phyloP scores from a whole-genome alignment of 2,888 invertebrate genomes.

The Polydrusus tereticollis region DNA sequence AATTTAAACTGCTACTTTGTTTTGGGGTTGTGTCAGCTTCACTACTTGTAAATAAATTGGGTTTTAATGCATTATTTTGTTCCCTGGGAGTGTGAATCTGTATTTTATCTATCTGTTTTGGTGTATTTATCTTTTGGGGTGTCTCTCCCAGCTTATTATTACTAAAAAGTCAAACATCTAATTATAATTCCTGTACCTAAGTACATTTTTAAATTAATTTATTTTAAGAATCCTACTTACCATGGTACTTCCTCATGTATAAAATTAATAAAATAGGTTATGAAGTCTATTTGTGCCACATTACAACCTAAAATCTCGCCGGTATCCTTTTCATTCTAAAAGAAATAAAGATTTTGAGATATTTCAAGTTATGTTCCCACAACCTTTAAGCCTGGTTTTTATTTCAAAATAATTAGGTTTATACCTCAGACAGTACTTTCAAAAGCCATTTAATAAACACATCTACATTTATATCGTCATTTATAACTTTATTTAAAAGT shows the following conservation, averaged over 20 bases:
- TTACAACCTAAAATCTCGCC: slow-evolving; percentile 45
- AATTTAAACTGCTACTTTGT: not conserved
- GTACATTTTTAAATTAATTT: too few relatives aligned
- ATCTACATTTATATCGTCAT: slow-evolving; percentile 65
- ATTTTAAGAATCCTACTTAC: too few relatives aligned
- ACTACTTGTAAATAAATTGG: slow-evolving; percentile 15
- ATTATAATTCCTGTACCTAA: too few relatives aligned
- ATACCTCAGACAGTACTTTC: slow-evolving; percentile 67
- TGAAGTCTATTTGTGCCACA: slow-evolving; percentile 60
- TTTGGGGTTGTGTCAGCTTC: not conserved
- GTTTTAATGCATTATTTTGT: not conserved
- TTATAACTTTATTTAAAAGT: slow-evolving; percentile 68
- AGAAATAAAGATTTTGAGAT: not conserved
- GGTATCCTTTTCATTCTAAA: slow-evolving; percentile 46
- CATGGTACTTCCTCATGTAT: slow-evolving; percentile 61
- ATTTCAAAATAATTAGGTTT: too few relatives aligned
- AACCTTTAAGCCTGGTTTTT: too few relatives aligned
- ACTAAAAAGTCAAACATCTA: slow-evolving; percentile 41
- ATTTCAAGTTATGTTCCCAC: slow-evolving; percentile 12
- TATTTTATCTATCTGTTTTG: slow-evolving; percentile 28
- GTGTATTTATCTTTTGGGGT: slow-evolving; percentile 37
- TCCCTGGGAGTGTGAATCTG: not conserved
- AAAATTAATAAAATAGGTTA: slow-evolving; percentile 64
- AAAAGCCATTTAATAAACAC: slow-evolving; percentile 69
- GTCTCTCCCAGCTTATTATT: slow-evolving; percentile 36